Evolutionary conservation across 2,888 invertebrate species (phyloP), one percentile per base, ranked within the genome.

Genomic region (Amaurobius ferox): DNA sequence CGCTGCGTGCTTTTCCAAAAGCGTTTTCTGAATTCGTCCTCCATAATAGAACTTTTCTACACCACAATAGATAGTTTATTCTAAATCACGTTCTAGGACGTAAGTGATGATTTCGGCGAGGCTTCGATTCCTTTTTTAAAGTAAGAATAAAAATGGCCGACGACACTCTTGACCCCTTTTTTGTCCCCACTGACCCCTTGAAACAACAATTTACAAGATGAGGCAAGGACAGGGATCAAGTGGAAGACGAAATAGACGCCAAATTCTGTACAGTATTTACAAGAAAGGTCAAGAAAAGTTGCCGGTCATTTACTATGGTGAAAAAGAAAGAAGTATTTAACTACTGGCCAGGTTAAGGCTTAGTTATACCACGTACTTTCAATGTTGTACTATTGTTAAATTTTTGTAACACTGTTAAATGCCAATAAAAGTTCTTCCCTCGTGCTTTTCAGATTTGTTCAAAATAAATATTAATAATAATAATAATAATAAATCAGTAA

Each of bases 181-280:
- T 28, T 68, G 79, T 73, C 68, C 23, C 78, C 78, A 61, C 29
- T 79, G 78, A 71, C 68, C 76, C 71, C 62, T 76, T 61, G 70
- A 76, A 86, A 86, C 86, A 86, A 86, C 79, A 86, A 86, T 86
- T 64, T 86, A 86, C 86, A 86, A 74, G 66, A 68, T 85, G 73
- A 86, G 86, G 86, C 86, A 86, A 73, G 68, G 78, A 64, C 74
- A 71, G 79, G 30, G 48, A 30, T 67, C 23, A 68, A 73, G 78
- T 72, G 74, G 62, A 23, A 76, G 71, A 76, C 76, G 30, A 62
- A 68, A 76, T 70, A 71, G 79, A 79, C 86, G 79, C 86, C 86
- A 86, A 83, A 79, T 78, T 86, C 79, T 86, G 86, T 86, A 86
- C 86, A 86, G 79, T 86, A 86, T 86, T 86, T 86, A 86, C 86